Evolutionary conservation across 2,797 vertebrate genomes (phyloP).

Genomic region (Falco novaeseelandiae): DNA sequence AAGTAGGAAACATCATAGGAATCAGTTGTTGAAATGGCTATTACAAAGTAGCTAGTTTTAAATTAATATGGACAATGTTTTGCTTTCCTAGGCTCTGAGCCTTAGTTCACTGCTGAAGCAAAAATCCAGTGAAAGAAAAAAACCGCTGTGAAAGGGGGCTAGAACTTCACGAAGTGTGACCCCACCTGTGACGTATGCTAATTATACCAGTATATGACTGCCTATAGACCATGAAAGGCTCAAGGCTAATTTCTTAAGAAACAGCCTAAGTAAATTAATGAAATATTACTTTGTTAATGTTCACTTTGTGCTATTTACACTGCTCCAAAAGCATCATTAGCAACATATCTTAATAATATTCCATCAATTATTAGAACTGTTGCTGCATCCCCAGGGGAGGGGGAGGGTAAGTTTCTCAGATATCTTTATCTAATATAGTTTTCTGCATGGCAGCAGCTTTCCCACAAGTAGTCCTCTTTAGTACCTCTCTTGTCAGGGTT

Average conservation of each 20-base stretch:
- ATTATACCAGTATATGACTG: background rate
- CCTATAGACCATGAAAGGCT: background rate
- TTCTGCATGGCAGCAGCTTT: slow-evolving; percentile 42
- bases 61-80: background rate
- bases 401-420: background rate
- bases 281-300: background rate
- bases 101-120: background rate
- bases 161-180: background rate
- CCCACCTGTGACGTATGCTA: background rate
- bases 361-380: background rate
- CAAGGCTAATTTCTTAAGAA: background rate
- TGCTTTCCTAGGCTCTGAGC: background rate
- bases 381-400: background rate
- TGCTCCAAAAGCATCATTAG: background rate
- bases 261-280: background rate
- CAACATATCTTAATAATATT: background rate
- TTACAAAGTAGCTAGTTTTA: background rate
- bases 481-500: slow-evolving; percentile 21
- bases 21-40: background rate
- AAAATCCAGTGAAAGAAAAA: background rate
- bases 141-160: background rate
- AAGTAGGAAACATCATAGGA: background rate
- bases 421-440: slow-evolving; percentile 2
- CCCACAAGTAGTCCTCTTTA: slow-evolving; percentile 34
- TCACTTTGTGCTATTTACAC: background rate